phyloP scores from a whole-genome alignment of 2,888 invertebrate genomes.

The Timandra comae region DNA sequence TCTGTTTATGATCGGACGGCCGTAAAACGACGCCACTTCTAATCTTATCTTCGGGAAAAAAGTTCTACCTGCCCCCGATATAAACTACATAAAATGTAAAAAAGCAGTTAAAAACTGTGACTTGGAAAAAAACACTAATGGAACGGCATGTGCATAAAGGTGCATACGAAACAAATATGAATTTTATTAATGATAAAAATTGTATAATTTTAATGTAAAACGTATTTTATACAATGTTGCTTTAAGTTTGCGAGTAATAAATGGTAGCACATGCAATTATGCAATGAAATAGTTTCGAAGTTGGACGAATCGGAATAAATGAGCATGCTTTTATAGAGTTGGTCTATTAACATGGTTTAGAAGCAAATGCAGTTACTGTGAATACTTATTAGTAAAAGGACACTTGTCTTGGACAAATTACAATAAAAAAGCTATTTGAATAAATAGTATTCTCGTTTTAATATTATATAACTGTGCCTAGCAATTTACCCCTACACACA shows the following conservation, averaged over 20 bases:
- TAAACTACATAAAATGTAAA: constrained; percentile 41
- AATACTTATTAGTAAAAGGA: no score
- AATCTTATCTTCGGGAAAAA: constrained; percentile 61
- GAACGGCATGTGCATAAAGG: constrained; percentile 38
- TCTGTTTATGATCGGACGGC: constrained; percentile 51
- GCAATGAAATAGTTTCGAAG: constrained; percentile 50
- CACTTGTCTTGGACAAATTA: no score
- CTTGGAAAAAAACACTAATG: constrained; percentile 43
- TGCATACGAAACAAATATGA: constrained; percentile 38
- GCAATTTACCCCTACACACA: no score
- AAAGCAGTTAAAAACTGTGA: constrained; percentile 30
- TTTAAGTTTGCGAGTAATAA: constrained; percentile 23
- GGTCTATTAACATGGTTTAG: constrained; percentile 57
- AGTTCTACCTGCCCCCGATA: constrained; percentile 58
- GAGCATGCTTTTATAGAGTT: constrained; percentile 63
- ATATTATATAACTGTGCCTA: no score
- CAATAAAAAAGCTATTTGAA: no score
- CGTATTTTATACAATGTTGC: constrained; percentile 39
- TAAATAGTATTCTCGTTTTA: no score
- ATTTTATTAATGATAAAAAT: constrained; percentile 39
- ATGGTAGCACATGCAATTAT: constrained; percentile 49
- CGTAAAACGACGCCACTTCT: constrained; percentile 56
- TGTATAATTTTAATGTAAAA: constrained; percentile 39
- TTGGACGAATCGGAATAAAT: no score
- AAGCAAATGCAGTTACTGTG: no score